These are phyloP conservation scores for Chaetops frenatus DNA, from an alignment of 2,113 vertebrate species.

Conservation along the genomic window DNA sequence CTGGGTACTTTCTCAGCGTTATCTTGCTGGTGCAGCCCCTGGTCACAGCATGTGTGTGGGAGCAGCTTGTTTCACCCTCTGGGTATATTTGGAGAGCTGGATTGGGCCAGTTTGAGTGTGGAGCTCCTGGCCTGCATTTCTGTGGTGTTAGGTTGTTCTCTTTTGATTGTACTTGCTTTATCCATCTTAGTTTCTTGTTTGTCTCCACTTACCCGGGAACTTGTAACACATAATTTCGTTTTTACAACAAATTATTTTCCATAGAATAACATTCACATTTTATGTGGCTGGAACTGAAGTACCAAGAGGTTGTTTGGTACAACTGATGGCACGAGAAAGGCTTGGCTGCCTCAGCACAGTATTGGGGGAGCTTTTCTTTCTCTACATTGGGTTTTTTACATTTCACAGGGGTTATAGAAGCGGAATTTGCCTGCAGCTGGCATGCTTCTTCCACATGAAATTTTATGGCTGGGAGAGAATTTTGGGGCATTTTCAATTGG, in stretches of 20 bases:
- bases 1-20: not conserved
- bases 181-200: not conserved
- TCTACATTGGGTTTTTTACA: rapidly evolving
- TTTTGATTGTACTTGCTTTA: not conserved
- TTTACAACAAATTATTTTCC: not conserved
- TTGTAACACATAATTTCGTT: not conserved
- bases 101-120: not conserved
- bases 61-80: not conserved
- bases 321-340: not conserved
- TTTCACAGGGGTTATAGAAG: not conserved
- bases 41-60: rapidly evolving
- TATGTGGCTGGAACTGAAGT: not conserved
- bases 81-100: not conserved
- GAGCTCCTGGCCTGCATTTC: not conserved
- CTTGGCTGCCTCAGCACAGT: not conserved
- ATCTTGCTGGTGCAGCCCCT: not conserved
- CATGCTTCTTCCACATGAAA: not conserved
- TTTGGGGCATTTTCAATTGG: not conserved
- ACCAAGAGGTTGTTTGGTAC: rapidly evolving
- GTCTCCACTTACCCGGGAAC: not conserved
- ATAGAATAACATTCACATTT: rapidly evolving
- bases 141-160: not conserved
- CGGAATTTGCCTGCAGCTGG: not conserved
- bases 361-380: not conserved
- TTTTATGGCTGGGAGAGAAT: not conserved